Base-by-base conservation (phyloP, 1,140 invertebrate species). In the Drosophila paulistorum region DNA sequence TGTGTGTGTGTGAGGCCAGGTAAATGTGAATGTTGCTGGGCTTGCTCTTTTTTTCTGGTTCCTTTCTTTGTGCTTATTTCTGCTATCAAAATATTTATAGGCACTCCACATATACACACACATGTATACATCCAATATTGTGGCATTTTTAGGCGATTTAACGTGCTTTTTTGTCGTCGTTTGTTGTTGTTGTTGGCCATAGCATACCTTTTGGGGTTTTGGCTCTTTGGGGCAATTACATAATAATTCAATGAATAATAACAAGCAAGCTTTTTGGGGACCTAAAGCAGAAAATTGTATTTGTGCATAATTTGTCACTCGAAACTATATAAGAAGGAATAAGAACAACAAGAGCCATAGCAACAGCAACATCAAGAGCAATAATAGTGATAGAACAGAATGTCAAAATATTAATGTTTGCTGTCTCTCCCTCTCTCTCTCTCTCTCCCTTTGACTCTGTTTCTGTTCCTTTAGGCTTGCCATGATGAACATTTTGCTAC, bases 181-280 rank as follows among this genome's bases (percentile, higher is more conserved):
- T 39, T 9, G 10, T 26, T 58, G 11, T 66, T 26, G 37, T n/a
- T 14, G 37, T 57, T 17, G 3, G 17, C 23, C 30, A 20, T 35
- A 14, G 17, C 60, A 35, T 39, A 41, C 55, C 48, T 59, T 14
- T 17, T 71, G 64, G 58, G 59, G 3, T 57, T 76, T 59, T 67
- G 63, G 35, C 42, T 68, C 57, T 67, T 79, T 71, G 68, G 72
- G 65, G 67, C 76, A 87, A 83, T 86, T 87, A 83, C 77, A 77
- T 79, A 79, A 79, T 86, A 83, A 87, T 87, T 87, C 83, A 83
- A 77, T 86, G 82, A 86, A 86, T 77, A 86, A 86, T 77, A 86
- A 77, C 76, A 87, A 73, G 74, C 68, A 74, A 69, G 60, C 26
- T 33, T 20, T 62, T 9, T 48, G 20, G 11, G 35, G n/a, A 1